phyloP scores from a whole-genome alignment of 2,113 vertebrate genomes.

The Kryptolebias marmoratus region DNA sequence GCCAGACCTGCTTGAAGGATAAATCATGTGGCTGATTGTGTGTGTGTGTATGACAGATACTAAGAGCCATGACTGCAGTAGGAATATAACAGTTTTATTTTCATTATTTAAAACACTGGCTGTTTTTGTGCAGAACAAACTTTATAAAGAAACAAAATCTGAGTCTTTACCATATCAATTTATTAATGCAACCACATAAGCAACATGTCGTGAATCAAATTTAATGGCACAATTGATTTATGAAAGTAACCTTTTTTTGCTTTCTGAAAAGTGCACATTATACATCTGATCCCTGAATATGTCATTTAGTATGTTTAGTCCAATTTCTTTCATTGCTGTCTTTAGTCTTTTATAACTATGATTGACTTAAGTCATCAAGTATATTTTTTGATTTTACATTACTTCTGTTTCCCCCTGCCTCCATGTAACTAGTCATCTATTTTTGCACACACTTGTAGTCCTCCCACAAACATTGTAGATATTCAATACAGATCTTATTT shows the following conservation, averaged over 20 bases:
- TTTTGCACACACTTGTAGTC: background rate
- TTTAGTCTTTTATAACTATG: conserved; percentile 45
- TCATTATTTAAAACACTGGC: background rate
- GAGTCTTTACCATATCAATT: background rate
- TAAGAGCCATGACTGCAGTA: conserved; percentile 2
- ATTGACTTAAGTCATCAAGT: conserved; percentile 46
- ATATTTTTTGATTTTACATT: conserved; percentile 34
- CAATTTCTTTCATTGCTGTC: conserved; percentile 55
- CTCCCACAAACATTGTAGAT: background rate
- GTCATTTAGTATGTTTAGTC: conserved; percentile 33
- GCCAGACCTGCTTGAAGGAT: conserved; percentile 15
- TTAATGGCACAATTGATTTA: background rate
- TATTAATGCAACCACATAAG: background rate
- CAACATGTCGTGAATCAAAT: too few relatives aligned
- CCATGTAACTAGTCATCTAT: background rate
- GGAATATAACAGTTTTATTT: background rate
- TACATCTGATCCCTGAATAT: too few relatives aligned
- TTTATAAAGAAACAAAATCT: background rate
- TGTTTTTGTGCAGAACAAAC: background rate
- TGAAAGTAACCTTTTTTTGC: background rate
- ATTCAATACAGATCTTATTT: background rate
- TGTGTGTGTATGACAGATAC: background rate
- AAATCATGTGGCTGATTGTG: conserved; percentile 11
- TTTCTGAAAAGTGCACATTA: too few relatives aligned
- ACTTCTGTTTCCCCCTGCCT: conserved; percentile 26